These are phyloP conservation scores for Amazona guildingii DNA, from an alignment of 2,113 vertebrate species.

Conservation along the genomic window DNA sequence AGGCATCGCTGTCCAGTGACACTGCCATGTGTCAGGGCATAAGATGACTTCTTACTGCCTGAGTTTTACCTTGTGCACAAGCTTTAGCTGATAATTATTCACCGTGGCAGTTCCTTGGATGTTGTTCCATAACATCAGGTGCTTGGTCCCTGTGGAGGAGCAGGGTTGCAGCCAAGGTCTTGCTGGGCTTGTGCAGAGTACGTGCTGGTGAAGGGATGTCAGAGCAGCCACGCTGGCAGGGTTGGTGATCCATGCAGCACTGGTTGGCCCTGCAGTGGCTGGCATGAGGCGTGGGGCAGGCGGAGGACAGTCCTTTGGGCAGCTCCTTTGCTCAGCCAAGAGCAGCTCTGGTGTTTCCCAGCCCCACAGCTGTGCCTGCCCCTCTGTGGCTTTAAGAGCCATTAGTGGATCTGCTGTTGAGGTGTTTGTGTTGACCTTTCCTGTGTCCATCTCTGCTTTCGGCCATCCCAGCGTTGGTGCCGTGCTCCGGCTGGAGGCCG, in stretches of 20 bases:
- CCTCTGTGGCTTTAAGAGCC: not conserved
- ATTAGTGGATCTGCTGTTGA: fast-evolving
- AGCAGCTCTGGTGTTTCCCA: not conserved
- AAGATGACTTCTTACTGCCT: not conserved
- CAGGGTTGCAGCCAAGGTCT: not conserved
- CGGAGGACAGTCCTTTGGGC: not conserved
- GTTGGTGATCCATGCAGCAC: fast-evolving
- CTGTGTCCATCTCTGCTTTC: not conserved
- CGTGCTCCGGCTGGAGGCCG: fast-evolving
- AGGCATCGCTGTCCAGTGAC: not conserved
- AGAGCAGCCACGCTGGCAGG: not conserved
- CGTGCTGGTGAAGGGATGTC: not conserved
- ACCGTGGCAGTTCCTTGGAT: not conserved
- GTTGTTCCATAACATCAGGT: not conserved
- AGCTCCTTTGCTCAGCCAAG: fast-evolving
- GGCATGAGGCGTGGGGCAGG: fast-evolving
- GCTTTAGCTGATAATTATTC: not conserved
- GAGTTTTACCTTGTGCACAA: not conserved
- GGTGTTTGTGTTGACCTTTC: not conserved
- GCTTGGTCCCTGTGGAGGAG: not conserved
- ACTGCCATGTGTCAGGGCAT: fast-evolving
- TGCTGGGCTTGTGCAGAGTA: not conserved
- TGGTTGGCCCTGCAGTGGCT: not conserved
- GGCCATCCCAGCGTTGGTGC: not conserved
- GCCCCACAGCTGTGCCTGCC: not conserved